phyloP scores from a whole-genome alignment of 2,797 vertebrate species.

The Gypaetus barbatus region DNA sequence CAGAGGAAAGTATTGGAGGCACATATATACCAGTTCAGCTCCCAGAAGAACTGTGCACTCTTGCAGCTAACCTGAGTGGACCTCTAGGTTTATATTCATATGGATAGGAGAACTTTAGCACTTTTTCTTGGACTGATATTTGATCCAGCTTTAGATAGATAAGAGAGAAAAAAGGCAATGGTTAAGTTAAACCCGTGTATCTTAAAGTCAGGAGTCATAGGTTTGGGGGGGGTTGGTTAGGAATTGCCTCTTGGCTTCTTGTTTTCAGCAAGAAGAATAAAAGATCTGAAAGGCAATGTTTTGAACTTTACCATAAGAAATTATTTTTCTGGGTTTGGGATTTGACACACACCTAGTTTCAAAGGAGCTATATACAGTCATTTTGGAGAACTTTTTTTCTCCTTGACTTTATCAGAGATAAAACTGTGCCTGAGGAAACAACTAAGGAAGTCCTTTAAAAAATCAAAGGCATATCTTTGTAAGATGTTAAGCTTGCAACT shows the following conservation, averaged over 20 bases:
- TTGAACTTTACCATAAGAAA: slow-evolving; percentile 1
- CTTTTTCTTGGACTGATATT: neutral
- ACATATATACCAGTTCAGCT: neutral
- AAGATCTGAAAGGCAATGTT: neutral
- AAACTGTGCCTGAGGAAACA: neutral
- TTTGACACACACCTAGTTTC: neutral
- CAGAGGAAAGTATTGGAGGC: neutral
- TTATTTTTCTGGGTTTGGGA: neutral
- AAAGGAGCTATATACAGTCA: neutral
- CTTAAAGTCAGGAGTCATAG: neutral
- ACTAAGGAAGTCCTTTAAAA: neutral
- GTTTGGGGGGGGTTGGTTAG: neutral
- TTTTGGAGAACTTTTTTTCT: neutral
- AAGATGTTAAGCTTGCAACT: neutral
- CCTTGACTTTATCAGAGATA: neutral
- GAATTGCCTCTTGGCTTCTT: neutral
- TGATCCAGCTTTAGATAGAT: neutral
- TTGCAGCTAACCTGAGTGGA: fast-evolving
- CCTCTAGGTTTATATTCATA: neutral
- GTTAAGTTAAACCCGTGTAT: neutral
- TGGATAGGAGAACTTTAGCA: neutral
- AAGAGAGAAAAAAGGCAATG: neutral
- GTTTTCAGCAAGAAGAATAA: neutral
- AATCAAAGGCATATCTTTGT: neutral
- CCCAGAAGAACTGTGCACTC: neutral